These are phyloP conservation scores for Alligator mississippiensis DNA, from an alignment of 2,113 vertebrate genomes.

Conservation along the genomic window DNA sequence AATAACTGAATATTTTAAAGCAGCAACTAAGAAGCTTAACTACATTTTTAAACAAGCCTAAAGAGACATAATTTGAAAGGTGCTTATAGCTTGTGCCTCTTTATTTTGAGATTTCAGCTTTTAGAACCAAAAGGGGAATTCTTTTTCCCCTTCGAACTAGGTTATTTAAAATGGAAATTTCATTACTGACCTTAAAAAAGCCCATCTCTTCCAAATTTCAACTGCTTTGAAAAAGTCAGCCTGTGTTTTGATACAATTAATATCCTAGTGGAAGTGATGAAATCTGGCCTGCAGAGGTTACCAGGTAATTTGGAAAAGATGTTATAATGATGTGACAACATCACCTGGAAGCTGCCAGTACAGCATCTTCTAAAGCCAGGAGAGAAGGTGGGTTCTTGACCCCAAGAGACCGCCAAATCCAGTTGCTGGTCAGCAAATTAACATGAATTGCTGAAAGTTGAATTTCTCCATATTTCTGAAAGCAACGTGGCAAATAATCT, in stretches of 20 bases:
- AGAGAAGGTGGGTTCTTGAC: background rate
- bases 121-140: conserved; percentile 65
- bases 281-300: conserved; percentile 30
- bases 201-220: conserved; percentile 38
- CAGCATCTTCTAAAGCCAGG: background rate
- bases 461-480: background rate
- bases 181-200: conserved; percentile 64
- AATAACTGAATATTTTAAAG: conserved; percentile 71
- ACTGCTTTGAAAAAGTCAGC: conserved; percentile 36
- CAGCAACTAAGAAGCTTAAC: conserved; percentile 65
- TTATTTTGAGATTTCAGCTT: conserved; percentile 71
- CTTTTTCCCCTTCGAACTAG: conserved; percentile 62
- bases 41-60: conserved; percentile 65
- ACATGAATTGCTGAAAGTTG: background rate
- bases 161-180: conserved; percentile 73
- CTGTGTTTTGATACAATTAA: conserved; percentile 50
- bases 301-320: background rate
- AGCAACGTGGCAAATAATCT: background rate
- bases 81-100: conserved; percentile 47
- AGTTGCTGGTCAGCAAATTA: background rate
- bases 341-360: background rate
- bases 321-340: background rate
- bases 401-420: background rate
- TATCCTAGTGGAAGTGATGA: conserved; percentile 36
- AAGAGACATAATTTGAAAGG: conserved; percentile 70